Base-by-base conservation (phyloP, 2,797 vertebrate genomes). In the Hippoglossus hippoglossus region DNA sequence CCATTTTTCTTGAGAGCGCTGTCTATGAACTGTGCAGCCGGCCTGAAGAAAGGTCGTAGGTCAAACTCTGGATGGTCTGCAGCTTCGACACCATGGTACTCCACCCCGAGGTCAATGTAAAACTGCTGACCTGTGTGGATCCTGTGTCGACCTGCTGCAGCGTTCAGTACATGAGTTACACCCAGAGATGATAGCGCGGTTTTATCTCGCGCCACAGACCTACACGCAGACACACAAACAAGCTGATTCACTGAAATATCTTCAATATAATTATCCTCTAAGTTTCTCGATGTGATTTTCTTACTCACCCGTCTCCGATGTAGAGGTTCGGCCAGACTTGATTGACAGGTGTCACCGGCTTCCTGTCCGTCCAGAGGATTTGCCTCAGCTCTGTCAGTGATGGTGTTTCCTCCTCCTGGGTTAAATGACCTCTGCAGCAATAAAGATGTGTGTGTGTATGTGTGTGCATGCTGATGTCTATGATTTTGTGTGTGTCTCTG, bases 291-390 rank as follows among this genome's bases (percentile, higher is more conserved):
- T 62, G 9, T 7, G 31, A 28, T 44, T 54, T 67, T 31, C 71
- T 13, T 11, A 80, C 87, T 84, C 59, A 87, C 87, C 57, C 81
- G n/a, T 89, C 84, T 78, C 87, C 83, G 3, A 96, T 85, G 73
- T 94, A 96, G 61, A 97, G 94, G 54, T 95, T 94, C 50, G 95
- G 96, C 96, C 95, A 97, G 73, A 98, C 95, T 93, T 96, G 94
- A 28, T 95, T 93, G 82, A 96, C 63, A 0, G 95, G 92, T 15
- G 80, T 90, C 0, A 57, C 85, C 75, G 92, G 74, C 0, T 88
- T 89, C 41, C 87, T 67, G 41, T 86, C 91, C 19, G 80, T 91
- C 94, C 94, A 95, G 24, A 96, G 82, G 63, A 96, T 83, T 75
- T 88, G 82, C 73, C 85, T 94, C 79, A 97, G 87, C 8, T 95